Conservation (phyloP, 2,888 invertebrate genomes). For the Eretmocerus hayati region DNA sequence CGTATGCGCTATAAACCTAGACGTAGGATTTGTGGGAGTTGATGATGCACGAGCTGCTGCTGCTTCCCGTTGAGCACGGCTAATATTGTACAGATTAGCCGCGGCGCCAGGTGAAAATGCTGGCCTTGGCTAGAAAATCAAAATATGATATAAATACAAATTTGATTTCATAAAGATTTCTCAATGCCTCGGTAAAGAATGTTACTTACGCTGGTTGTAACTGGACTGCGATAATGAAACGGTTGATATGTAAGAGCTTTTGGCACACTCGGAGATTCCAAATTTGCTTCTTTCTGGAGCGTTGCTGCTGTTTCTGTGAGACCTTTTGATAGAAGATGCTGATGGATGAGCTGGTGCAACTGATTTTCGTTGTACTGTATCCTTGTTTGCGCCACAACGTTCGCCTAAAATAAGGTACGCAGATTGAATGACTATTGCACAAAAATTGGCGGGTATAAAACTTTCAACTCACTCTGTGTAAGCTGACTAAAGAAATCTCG, state of each 20-base stretch:
- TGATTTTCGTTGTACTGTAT: conserved; percentile 93
- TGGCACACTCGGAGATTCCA: conserved; percentile 53
- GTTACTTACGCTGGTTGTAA: conserved; percentile 32
- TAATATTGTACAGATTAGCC: conserved; percentile 41
- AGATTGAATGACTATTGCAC: too few relatives aligned
- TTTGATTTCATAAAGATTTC: neutral
- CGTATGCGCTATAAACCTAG: conserved; percentile 38
- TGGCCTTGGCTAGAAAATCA: conserved; percentile 29
- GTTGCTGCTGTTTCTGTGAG: conserved; percentile 64
- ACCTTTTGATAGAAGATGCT: conserved; percentile 75
- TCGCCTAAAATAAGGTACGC: conserved; percentile 55
- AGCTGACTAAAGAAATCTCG: conserved; percentile 80
- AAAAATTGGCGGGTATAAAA: too few relatives aligned
- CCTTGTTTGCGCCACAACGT: conserved; percentile 92
- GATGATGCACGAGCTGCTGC: conserved; percentile 30
- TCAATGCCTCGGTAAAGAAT: too few relatives aligned
- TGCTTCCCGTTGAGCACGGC: conserved; percentile 33
- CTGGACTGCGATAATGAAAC: conserved; percentile 41
- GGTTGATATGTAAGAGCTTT: conserved; percentile 40
- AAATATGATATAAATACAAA: neutral
- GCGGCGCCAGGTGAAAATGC: conserved; percentile 41
- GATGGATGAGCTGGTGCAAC: conserved; percentile 82
- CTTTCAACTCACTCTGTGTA: conserved; percentile 65
- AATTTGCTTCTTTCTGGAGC: conserved; percentile 70
- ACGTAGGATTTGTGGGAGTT: conserved; percentile 37